Base-by-base conservation (phyloP, 2,888 invertebrate species). In the Linyphia triangularis region DNA sequence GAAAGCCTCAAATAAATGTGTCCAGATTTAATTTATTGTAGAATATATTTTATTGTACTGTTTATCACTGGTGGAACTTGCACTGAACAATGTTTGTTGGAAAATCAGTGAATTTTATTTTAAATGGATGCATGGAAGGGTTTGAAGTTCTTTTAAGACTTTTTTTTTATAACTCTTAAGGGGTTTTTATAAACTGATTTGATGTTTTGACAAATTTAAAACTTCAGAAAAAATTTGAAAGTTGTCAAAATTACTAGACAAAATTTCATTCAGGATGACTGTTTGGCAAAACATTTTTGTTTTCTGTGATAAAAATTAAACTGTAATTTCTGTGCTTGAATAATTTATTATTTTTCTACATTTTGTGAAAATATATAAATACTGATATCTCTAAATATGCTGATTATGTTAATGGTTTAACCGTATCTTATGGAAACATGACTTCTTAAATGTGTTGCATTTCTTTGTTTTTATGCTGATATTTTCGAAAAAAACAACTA, bases 41-140 rank as follows among this genome's bases (percentile, higher is more conserved):
- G 67, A 67, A 63, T 33, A 67, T 67, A 67, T 67, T 75, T 75
- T 75, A 59, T 59, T 75, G 19, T 59, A 57, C 26, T 24, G 28
- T 26, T 24, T 73, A n/a, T n/a, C n/a, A 26, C 10, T 33, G 30
- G 13, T 57, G 16, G n/a, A 51, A 30, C 10, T 75, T n/a, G 33
- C 19, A 22, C 33, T 67, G 2, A n/a, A 28, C 10, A 33, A 30
- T 33, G 30, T n/a, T 33, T 30, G n/a, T 5, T 33, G 67, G 7
- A 67, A 67, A 33, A 7, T 33, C 16, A n/a, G 33, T 16, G 26
- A 59, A 16, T 33, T 67, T 30, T 67, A 13, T 19, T 67, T n/a
- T 24, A 63, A 26, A 13, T 26, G n/a, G 16, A 33, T 16, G 30
- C 7, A 7, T 0, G 33, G n/a, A 30, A 67, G 33, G 22, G 22